phyloP scores from a whole-genome alignment of 2,888 invertebrate genomes.

The Mythimna albipuncta region DNA sequence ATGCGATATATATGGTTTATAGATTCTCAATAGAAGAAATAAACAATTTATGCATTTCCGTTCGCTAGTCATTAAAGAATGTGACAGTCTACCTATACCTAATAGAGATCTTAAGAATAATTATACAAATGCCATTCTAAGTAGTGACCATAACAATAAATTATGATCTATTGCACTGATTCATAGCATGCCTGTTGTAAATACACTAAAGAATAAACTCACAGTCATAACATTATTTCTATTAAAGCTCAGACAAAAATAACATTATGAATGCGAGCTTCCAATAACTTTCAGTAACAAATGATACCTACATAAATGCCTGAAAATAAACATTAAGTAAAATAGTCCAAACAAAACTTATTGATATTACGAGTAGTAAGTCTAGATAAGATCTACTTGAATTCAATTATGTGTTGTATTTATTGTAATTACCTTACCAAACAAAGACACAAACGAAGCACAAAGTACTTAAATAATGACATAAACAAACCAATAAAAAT shows the following conservation, averaged over 20 bases:
- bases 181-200: neutral
- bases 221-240: neutral
- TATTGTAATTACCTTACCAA: neutral
- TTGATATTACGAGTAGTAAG: no score
- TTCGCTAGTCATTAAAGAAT: neutral
- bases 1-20: no score
- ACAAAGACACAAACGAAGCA: conserved; percentile 25
- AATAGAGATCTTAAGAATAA: neutral
- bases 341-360: neutral
- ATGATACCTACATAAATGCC: neutral
- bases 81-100: neutral
- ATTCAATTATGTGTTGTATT: neutral
- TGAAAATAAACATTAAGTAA: neutral
- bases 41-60: neutral
- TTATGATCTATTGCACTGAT: neutral
- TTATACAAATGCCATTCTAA: conserved; percentile 9
- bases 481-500: neutral
- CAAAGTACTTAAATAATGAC: neutral
- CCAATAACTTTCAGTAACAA: neutral
- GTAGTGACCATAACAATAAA: neutral
- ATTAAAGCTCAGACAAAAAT: neutral
- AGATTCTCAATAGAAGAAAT: neutral
- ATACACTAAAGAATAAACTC: no score
- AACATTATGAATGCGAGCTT: neutral
- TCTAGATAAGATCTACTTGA: neutral